Conservation (phyloP, 1,140 invertebrate genomes). For the Microplitis mediator region DNA sequence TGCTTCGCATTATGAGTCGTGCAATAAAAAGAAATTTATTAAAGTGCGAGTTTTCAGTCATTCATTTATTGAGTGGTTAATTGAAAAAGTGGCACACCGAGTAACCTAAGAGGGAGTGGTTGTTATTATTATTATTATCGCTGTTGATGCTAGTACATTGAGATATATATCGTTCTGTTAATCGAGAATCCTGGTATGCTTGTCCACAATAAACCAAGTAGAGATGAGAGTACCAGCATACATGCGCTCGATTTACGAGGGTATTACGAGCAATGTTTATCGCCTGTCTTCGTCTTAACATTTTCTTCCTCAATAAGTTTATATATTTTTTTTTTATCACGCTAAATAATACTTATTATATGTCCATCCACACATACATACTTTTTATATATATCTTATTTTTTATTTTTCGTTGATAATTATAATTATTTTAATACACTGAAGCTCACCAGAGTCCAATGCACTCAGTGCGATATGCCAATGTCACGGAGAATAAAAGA, state of each 20-base stretch:
- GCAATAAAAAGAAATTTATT: neutral
- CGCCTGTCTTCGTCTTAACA: neutral
- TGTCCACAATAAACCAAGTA: too few relatives aligned
- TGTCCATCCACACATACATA: too few relatives aligned
- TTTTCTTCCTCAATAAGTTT: neutral
- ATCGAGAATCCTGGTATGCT: neutral
- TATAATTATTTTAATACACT: too few relatives aligned
- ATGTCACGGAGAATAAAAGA: conserved; percentile 38
- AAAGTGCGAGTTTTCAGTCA: conserved; percentile 27
- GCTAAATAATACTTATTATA: too few relatives aligned
- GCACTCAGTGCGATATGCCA: conserved; percentile 24
- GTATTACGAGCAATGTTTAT: neutral
- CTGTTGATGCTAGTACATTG: neutral
- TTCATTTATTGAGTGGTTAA: neutral
- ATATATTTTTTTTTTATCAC: neutral
- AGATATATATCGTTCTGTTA: neutral
- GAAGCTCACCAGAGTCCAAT: neutral
- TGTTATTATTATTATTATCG: neutral
- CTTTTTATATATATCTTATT: too few relatives aligned
- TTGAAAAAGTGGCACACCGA: neutral
- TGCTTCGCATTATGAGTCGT: too few relatives aligned
- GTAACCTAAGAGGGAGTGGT: neutral
- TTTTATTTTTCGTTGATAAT: too few relatives aligned
- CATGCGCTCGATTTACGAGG: neutral
- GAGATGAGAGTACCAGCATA: neutral